Conservation (phyloP, 2,797 vertebrate genomes). For the Thalassophryne amazonica region DNA sequence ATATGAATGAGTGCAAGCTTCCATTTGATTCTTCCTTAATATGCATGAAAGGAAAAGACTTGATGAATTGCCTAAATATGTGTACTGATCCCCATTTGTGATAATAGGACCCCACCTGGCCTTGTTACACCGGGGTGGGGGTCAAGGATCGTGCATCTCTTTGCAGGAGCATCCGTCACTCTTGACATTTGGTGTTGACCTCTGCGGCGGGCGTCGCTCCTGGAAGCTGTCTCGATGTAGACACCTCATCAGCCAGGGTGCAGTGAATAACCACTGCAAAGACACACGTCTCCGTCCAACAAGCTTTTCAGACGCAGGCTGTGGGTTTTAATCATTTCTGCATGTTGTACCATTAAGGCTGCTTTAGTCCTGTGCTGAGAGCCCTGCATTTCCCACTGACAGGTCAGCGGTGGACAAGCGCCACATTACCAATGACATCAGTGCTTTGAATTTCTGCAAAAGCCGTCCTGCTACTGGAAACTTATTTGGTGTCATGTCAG, state of each 20-base stretch:
- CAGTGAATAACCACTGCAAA: constrained; percentile 15
- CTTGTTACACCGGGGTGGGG: constrained; percentile 45
- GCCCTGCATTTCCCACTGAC: constrained; percentile 35
- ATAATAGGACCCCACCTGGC: constrained; percentile 48
- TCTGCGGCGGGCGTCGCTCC: constrained; percentile 15
- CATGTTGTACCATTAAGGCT: constrained; percentile 34
- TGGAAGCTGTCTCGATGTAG: constrained; percentile 23
- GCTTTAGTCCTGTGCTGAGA: constrained; percentile 43
- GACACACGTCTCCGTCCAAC: constrained; percentile 16
- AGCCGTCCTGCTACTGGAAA: constrained; percentile 33
- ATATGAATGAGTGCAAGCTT: constrained; percentile 59
- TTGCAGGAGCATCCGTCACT: constrained; percentile 66
- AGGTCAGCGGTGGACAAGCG: constrained; percentile 40
- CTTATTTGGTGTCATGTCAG: constrained; percentile 20
- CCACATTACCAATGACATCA: constrained; percentile 44
- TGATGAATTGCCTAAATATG: constrained; percentile 65
- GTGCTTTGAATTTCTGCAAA: constrained; percentile 39
- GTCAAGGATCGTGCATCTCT: constrained; percentile 48
- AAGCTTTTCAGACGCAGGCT: constrained; percentile 45
- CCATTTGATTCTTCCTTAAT: constrained; percentile 50
- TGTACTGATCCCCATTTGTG: constrained; percentile 57
- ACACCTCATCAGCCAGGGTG: constrained; percentile 44
- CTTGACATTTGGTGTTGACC: constrained; percentile 64
- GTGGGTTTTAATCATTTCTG: constrained; percentile 32
- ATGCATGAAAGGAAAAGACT: constrained; percentile 58